Percentiles rank a stretch among this genome's conserved stretches.
These are phyloP conservation scores for Drosophila anomalipes DNA, from an alignment of 2,888 invertebrate genomes.

Conservation along the genomic window DNA sequence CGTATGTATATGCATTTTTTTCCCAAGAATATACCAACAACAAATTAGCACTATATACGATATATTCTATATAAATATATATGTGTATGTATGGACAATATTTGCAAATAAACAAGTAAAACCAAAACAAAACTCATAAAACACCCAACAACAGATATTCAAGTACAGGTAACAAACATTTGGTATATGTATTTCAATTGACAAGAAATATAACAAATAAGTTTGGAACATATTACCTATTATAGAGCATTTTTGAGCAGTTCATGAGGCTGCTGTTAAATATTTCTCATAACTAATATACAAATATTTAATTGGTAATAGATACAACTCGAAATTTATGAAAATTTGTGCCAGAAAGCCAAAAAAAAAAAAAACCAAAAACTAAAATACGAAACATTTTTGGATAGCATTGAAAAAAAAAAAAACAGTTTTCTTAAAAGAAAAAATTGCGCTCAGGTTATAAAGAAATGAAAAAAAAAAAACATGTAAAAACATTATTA, in stretches of 20 bases:
- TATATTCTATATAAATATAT: constrained; percentile 37
- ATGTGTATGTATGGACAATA: constrained; percentile 70
- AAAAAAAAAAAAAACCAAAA: background rate
- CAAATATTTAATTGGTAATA: constrained; percentile 18
- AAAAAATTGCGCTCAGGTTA: constrained; percentile 82
- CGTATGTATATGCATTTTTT: constrained; percentile 49
- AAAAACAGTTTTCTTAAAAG: constrained; percentile 48
- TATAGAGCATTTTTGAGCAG: constrained; percentile 34
- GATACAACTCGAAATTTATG: background rate
- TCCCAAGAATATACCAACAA: constrained; percentile 30
- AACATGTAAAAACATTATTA: constrained; percentile 33
- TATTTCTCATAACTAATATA: constrained; percentile 22
- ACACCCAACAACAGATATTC: constrained; percentile 24
- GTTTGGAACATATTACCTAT: constrained; percentile 11
- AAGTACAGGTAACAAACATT: constrained; percentile 50
- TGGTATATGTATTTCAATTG: constrained; percentile 15
- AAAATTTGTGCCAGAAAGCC: constrained; percentile 45
- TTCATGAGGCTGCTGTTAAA: constrained; percentile 30
- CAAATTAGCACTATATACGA: constrained; percentile 36
- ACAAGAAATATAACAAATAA: background rate
- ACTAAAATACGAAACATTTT: constrained; percentile 17
- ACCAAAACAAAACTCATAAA: constrained; percentile 14
- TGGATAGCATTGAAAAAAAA: constrained; percentile 29
- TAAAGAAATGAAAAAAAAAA: constrained; percentile 48
- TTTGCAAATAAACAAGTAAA: constrained; percentile 35